Evolutionary conservation across 2,113 vertebrate genomes (phyloP).

Genomic region (Erythrolamprus reginae): DNA sequence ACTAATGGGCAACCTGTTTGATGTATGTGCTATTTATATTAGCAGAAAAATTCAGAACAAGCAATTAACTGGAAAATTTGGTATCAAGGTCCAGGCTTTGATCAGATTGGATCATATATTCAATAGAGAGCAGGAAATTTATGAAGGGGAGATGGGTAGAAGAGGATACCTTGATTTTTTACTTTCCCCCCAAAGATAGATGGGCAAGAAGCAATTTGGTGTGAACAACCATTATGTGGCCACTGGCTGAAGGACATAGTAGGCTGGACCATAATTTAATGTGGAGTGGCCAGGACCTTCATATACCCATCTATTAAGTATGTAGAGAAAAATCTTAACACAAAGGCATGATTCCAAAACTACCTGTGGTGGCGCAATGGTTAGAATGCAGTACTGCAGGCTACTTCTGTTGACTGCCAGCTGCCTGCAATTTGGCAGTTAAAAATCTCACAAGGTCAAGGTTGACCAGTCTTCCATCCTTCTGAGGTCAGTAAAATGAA

Average conservation of each 20-base stretch:
- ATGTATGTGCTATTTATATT: background rate
- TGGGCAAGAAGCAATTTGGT: background rate
- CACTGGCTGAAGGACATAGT: background rate
- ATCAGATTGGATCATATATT: background rate
- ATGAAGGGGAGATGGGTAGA: background rate
- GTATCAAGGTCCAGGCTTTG: background rate
- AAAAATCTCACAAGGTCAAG: too few relatives aligned
- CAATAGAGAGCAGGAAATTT: background rate
- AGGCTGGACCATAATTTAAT: background rate
- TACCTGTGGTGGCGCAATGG: too few relatives aligned
- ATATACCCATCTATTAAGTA: background rate
- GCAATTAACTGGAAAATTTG: background rate
- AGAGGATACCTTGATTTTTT: background rate
- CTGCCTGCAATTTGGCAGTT: too few relatives aligned
- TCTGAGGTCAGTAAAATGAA: too few relatives aligned
- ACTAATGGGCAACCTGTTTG: background rate
- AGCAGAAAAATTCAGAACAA: background rate
- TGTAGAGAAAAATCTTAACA: background rate
- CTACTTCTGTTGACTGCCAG: too few relatives aligned
- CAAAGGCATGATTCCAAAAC: background rate
- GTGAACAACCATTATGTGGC: background rate
- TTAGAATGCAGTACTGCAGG: too few relatives aligned
- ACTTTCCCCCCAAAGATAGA: background rate
- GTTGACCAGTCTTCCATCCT: too few relatives aligned
- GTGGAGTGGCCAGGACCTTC: background rate